Base-by-base conservation (phyloP, 2,113 vertebrate genomes). In the Ornithorhynchus anatinus region DNA sequence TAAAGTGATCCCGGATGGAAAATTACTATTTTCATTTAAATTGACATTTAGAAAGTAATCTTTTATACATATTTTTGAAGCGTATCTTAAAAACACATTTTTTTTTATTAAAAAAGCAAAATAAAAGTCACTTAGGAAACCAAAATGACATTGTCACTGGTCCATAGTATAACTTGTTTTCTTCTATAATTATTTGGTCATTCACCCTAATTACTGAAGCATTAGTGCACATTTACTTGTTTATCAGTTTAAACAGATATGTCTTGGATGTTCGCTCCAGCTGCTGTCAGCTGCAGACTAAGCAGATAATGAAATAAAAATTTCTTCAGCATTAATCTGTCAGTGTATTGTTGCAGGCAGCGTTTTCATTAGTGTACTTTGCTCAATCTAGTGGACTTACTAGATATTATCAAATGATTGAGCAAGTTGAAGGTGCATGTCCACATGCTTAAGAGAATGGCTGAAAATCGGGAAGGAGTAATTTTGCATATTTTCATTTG, bases 21-120 rank as follows among this genome's bases (percentile, higher is more conserved):
- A 77, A 70, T 77, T 47, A 50, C 14, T 36, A 12, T 65, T 80
- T 84, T 75, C 27, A 45, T 69, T 69, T 52, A 53, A 53, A 42
- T 51, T 77, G 4, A 60, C 56, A 72, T 31, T 70, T 60, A 40
- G 40, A 75, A 69, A 57, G 17, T 56, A 39, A 63, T 6, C 19
- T 74, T 66, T 65, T 38, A 51, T 29, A 29, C 2, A 27, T 48
- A 59, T 19, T 14, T 59, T 14, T 36, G 52, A 37, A 38, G 7
- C 53, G 16, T 27, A 10, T 16, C 48, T 69, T 48, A 12, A 37
- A 73, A 69, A 61, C 39, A 42, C 36, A 38, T 25, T 13, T 36
- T 23, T 15, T 17, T 57, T 62, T 20, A 69, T 22, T 51, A 50
- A 56, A 64, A 27, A 56, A 25, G 11, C 19, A 19, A 64, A 32